These are phyloP conservation scores for Indicator indicator DNA, from an alignment of 2,113 vertebrate species.

Conservation along the genomic window DNA sequence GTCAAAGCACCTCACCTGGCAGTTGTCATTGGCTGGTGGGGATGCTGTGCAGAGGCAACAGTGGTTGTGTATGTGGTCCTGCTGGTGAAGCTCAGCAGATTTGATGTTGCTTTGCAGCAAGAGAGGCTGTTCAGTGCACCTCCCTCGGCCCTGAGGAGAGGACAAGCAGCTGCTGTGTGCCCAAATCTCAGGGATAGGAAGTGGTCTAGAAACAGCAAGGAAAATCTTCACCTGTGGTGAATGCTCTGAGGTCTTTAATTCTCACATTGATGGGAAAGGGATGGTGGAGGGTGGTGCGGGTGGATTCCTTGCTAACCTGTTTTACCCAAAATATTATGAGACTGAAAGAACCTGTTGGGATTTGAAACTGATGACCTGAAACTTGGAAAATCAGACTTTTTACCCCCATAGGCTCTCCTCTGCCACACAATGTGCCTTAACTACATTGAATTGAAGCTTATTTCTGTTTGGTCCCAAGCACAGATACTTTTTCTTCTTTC, in stretches of 20 bases:
- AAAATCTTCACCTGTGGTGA: not conserved
- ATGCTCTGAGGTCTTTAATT: not conserved
- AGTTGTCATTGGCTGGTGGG: not conserved
- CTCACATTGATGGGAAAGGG: not conserved
- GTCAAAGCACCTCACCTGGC: not conserved
- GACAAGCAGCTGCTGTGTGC: not conserved
- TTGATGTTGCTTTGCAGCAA: not conserved
- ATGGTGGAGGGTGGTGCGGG: not conserved
- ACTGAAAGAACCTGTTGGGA: not conserved
- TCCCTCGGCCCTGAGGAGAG: not conserved
- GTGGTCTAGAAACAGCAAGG: not conserved
- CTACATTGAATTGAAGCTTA: not conserved
- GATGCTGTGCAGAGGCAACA: not conserved
- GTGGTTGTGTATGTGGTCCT: accelerated
- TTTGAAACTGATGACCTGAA: not conserved
- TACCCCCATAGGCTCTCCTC: not conserved
- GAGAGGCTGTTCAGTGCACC: not conserved
- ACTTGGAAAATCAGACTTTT: not conserved
- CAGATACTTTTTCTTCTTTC: not conserved
- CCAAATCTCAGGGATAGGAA: accelerated
- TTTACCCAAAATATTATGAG: not conserved
- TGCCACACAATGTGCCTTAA: not conserved
- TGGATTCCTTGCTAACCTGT: not conserved
- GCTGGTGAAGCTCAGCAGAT: not conserved
- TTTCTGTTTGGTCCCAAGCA: not conserved